These are phyloP conservation scores for Drosophila sturtevanti DNA, from an alignment of 1,140 invertebrate genomes.

Conservation along the genomic window DNA sequence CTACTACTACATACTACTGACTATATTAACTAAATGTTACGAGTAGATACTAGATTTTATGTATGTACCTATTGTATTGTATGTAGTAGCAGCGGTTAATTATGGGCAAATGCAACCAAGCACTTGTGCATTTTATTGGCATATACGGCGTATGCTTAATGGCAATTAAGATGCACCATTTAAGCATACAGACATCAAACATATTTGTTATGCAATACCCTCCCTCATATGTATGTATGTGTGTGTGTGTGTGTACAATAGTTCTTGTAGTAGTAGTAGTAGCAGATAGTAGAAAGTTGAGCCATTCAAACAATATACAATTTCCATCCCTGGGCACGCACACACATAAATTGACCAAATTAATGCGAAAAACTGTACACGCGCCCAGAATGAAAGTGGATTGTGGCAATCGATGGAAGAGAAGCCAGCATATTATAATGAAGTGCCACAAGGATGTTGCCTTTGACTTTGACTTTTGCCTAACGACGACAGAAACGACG, in stretches of 20 bases:
- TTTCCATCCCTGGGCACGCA: not conserved
- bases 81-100: constrained; percentile 39
- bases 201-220: constrained; percentile 58
- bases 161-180: constrained; percentile 40
- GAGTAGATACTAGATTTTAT: too few relatives aligned
- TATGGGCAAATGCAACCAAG: constrained; percentile 44
- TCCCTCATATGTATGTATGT: constrained; percentile 37
- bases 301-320: not conserved
- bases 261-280: too few relatives aligned
- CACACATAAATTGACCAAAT: constrained; percentile 75
- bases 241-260: too few relatives aligned
- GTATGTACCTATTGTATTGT: not conserved
- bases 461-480: constrained; percentile 51
- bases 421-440: constrained; percentile 51
- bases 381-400: constrained; percentile 39
- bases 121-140: constrained; percentile 69
- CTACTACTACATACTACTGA: too few relatives aligned
- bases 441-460: constrained; percentile 35
- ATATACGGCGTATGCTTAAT: constrained; percentile 65
- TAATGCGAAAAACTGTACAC: constrained; percentile 67
- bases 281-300: constrained; percentile 41
- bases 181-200: constrained; percentile 21
- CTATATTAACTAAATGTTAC: too few relatives aligned
- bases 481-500: constrained; percentile 45
- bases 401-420: constrained; percentile 7